Conservation (phyloP, 2,113 vertebrate species). For the Dissostichus mawsoni region DNA sequence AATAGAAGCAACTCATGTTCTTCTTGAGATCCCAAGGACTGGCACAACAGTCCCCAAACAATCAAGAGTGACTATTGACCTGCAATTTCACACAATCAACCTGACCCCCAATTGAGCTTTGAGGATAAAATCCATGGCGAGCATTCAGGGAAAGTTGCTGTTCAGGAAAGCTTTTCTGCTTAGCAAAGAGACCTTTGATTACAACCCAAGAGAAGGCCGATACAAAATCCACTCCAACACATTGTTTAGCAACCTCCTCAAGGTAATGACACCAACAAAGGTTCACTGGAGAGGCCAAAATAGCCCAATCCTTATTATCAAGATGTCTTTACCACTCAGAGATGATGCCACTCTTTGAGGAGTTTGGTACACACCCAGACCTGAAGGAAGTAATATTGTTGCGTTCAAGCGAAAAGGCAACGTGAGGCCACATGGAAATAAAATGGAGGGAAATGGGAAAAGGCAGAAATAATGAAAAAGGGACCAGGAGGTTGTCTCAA, state of each 20-base stretch:
- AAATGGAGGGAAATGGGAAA: constrained; percentile 30
- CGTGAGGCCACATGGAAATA: constrained; percentile 10
- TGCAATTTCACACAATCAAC: constrained; percentile 58
- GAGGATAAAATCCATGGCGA: constrained; percentile 17
- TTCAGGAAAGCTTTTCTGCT: constrained; percentile 34
- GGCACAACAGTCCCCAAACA: constrained; percentile 32
- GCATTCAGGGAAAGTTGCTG: constrained; percentile 10
- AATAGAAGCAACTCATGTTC: neutral
- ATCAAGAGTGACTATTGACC: constrained; percentile 45
- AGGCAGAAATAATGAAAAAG: constrained; percentile 33
- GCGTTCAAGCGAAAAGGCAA: constrained; percentile 13
- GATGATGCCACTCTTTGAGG: constrained; percentile 13
- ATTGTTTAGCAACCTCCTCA: constrained; percentile 22
- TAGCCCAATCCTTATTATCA: constrained; percentile 13
- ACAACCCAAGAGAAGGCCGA: constrained; percentile 14
- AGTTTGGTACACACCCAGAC: constrained; percentile 2
- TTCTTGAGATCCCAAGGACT: constrained; percentile 4
- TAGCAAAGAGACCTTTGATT: constrained; percentile 39
- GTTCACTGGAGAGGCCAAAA: constrained; percentile 5
- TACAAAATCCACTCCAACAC: constrained; percentile 17
- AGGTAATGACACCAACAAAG: constrained; percentile 22
- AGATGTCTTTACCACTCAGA: constrained; percentile 5
- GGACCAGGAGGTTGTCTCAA: constrained; percentile 28
- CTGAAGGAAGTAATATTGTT: constrained; percentile 2
- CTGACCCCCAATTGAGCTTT: constrained; percentile 17